phyloP scores from a whole-genome alignment of 2,888 invertebrate species.

The Nomada goodeniana region DNA sequence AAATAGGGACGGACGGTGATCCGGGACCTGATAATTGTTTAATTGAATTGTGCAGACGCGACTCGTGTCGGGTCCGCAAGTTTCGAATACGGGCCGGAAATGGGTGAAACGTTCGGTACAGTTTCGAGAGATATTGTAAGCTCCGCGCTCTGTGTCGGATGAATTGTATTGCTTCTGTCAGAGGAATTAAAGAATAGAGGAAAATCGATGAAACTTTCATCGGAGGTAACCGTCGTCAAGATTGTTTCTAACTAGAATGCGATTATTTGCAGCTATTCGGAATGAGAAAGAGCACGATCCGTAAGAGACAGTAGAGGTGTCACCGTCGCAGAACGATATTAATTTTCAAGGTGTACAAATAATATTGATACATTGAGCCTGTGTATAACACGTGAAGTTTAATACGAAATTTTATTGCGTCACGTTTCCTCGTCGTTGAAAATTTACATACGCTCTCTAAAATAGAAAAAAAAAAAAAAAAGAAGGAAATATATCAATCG shows the following conservation, averaged over 20 bases:
- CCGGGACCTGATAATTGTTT: constrained; percentile 7
- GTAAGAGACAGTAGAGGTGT: neutral
- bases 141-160: neutral
- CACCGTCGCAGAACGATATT: constrained; percentile 24
- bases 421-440: neutral
- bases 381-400: constrained; percentile 25
- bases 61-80: constrained; percentile 1
- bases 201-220: no score
- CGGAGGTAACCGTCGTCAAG: no score
- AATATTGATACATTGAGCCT: constrained; percentile 22
- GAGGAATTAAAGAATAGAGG: no score
- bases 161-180: no score
- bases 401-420: constrained; percentile 52
- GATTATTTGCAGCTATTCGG: constrained; percentile 11
- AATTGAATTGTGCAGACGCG: neutral
- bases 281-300: neutral
- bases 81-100: constrained; percentile 1
- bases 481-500: neutral
- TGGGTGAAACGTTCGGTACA: neutral
- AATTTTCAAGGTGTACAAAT: constrained; percentile 11
- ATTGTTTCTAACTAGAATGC: no score
- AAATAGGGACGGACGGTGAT: constrained; percentile 16
- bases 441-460: neutral
- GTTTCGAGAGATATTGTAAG: neutral
- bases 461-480: neutral